Base-by-base conservation (phyloP, 1,140 invertebrate genomes). In the Eumaeus atala region DNA sequence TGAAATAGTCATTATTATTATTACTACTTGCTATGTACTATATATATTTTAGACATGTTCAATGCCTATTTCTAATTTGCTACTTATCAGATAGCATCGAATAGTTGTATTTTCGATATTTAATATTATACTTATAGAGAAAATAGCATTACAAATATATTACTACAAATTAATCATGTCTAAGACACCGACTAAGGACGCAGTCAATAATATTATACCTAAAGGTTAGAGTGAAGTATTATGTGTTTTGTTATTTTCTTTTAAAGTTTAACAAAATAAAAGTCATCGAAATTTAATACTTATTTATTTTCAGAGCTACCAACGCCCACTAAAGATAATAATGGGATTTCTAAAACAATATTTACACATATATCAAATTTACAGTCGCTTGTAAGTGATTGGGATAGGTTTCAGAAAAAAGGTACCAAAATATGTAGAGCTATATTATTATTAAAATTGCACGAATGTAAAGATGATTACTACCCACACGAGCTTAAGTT, bases 381-480 rank as follows among this genome's bases (percentile, higher is more conserved):
- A 16, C 79, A 84, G 50, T 48, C 51, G 1, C 57, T 84, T 5
- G 40, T 84, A 37, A 65, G 28, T 54, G 66, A 82, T 34, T 86
- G 83, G 81, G 21, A 56, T 1, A 67, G 59, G 51, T 38, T 77
- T 6, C 68, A 58, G 49, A 65, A 72, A 9, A 84, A 82, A 60
- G 81, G 81, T 1, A 58, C 61, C n/a, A 71, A 72, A 48, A 51
- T 87, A 18, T 80, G 74, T 47, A 72, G 64, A 56, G 60, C 67
- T 1, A 66, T 87, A 49, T 64, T 63, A 16, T 59, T 72, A 16
- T 54, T 85, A 36, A 87, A 83, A 37, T 60, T 87, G 17, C 61
- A 86, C 59, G 78, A 85, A 56, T 74, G 58, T 60, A 54, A 67
- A 8, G 66, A 74, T 62, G 72, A 76, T 37, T 81, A 83, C 42